Evolutionary conservation across 1,140 invertebrate species (phyloP), one percentile per base, ranked within the genome.

Genomic region (Bradynema listronoti): DNA sequence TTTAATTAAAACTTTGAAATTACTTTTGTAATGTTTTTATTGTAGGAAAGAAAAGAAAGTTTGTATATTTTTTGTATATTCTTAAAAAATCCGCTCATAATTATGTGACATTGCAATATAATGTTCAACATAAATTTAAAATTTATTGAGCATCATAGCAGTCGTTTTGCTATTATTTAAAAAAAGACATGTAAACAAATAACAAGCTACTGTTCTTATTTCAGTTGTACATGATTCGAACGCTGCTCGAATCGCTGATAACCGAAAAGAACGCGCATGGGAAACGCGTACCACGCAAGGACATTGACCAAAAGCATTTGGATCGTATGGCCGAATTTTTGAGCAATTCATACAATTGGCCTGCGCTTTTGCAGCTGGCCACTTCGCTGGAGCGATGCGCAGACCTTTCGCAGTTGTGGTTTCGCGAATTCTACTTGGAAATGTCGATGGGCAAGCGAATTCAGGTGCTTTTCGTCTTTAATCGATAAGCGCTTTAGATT

Each of bases 361-460:
- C 86, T 73, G 95, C 95, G 79, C 80, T 96, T 32, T 82, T 96
- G 0, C 90, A 90, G 79, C 77, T 91, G 86, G 50, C 56, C 6
- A 46, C 68, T 43, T 61, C 75, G 6, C 80, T 97, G 30, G 87
- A 91, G 78, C 87, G 91, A 75, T 94, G 91, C 80, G 96, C 91
- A 80, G 94, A 99, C 79, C 80, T 99, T 5, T 95, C 91, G 0
- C 93, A 98, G 80, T 81, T 99, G 14, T 98, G 95, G 95, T 99
- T 97, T 80, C 83, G 95, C 46, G 95, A 99, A 81, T 99, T 99
- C 81, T 99, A 97, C 81, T 80, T 99, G 41, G 94, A 99, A 81
- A 97, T 99, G 91, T 97, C 94, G 0, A 98, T 98, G 92, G 94
- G 94, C 0, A 86, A 90, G 66, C 86, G 92, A 80, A 96, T 98